Evolutionary conservation across 1,140 invertebrate species (phyloP).

Genomic region (Drosophila obscura): DNA sequence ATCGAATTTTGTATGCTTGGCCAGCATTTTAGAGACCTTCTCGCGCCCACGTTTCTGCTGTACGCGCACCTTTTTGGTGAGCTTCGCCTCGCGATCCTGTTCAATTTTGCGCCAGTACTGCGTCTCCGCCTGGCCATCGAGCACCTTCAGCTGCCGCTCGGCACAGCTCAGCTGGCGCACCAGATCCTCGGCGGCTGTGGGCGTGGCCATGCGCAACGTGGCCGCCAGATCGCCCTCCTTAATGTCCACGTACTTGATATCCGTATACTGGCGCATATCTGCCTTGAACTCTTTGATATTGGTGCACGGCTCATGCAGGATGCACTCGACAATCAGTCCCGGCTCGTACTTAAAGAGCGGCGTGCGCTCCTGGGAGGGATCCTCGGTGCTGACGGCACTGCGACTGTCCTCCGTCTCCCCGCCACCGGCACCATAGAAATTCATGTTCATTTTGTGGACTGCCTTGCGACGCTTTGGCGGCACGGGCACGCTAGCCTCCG

Average conservation of each 20-base stretch:
- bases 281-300: slow-evolving; percentile 89
- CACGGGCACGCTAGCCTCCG: slow-evolving; percentile 28
- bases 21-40: slow-evolving; percentile 87
- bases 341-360: slow-evolving; percentile 84
- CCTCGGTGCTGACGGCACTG: slow-evolving; percentile 44
- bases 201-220: slow-evolving; percentile 86
- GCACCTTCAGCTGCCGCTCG: slow-evolving; percentile 71
- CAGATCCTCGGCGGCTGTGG: slow-evolving; percentile 85
- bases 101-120: slow-evolving; percentile 88
- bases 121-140: slow-evolving; percentile 86
- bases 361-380: slow-evolving; percentile 72
- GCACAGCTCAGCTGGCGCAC: slow-evolving; percentile 65
- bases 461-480: slow-evolving; percentile 66
- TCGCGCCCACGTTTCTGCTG: slow-evolving; percentile 86
- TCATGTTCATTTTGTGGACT: slow-evolving; percentile 83
- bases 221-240: slow-evolving; percentile 85
- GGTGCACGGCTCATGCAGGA: slow-evolving; percentile 86
- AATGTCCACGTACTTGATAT: slow-evolving; percentile 88
- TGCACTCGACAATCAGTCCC: slow-evolving; percentile 88
- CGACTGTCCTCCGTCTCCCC: slow-evolving; percentile 57
- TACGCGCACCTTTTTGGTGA: slow-evolving; percentile 85
- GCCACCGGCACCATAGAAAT: slow-evolving; percentile 79
- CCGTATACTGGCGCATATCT: slow-evolving; percentile 85
- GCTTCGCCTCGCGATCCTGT: slow-evolving; percentile 86
- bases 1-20: slow-evolving; percentile 88